Evolutionary conservation across 2,797 vertebrate species (phyloP).

Genomic region (Eurystomus glaucurus): DNA sequence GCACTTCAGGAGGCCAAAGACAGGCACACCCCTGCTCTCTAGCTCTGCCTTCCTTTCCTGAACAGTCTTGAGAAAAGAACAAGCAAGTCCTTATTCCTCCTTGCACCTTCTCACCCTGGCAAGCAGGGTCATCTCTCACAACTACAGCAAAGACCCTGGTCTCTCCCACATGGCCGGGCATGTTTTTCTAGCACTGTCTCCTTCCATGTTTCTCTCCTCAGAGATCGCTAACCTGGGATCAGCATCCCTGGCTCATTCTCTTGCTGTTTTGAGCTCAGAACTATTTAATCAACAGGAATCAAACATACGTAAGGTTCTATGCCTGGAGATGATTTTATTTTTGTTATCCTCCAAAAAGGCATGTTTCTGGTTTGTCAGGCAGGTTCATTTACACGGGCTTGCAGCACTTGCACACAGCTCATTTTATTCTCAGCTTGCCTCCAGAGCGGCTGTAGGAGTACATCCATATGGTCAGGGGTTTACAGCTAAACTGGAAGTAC

Average conservation of each 20-base stretch:
- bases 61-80: background rate
- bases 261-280: background rate
- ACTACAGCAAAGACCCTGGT: background rate
- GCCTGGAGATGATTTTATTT: slow-evolving; percentile 66
- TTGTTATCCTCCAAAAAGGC: slow-evolving; percentile 63
- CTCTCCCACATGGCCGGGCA: background rate
- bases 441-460: slow-evolving; percentile 67
- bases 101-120: background rate
- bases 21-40: background rate
- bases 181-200: background rate
- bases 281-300: slow-evolving; percentile 41
- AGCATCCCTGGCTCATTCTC: background rate
- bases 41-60: background rate
- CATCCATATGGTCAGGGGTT: slow-evolving; percentile 55
- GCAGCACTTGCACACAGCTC: slow-evolving; percentile 57
- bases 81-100: background rate
- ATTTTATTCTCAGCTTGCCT: slow-evolving; percentile 76
- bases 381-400: slow-evolving; percentile 64
- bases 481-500: slow-evolving; percentile 57
- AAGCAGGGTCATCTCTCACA: background rate
- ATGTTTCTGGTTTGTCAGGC: slow-evolving; percentile 67
- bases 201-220: background rate
- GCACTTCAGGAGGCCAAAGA: background rate
- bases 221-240: background rate
- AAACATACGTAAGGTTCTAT: background rate